phyloP scores from a whole-genome alignment of 92 coral and sea anemone genomes.

The Zoanthus gigantus region DNA sequence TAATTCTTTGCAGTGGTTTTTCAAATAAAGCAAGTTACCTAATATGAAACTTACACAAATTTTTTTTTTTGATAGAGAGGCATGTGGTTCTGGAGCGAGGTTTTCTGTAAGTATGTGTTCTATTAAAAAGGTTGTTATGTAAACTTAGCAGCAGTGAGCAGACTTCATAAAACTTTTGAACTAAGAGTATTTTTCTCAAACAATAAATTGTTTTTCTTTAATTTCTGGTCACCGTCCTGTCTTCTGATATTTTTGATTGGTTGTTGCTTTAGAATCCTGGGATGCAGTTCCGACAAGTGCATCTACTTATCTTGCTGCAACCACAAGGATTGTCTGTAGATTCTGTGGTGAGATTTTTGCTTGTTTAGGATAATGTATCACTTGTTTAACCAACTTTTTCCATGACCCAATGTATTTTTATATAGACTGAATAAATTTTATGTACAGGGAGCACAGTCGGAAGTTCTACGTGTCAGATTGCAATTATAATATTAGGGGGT shows the following conservation, averaged over 20 bases:
- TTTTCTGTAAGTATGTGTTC: constrained; percentile 50
- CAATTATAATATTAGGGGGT: constrained; percentile 5
- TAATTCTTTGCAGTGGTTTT: constrained; percentile 41
- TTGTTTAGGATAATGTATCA: constrained; percentile 35
- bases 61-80: constrained; percentile 43
- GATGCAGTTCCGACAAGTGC: constrained; percentile 55
- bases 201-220: too few species aligned
- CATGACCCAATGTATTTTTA: too few species aligned
- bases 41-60: constrained; percentile 34
- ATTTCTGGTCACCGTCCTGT: constrained; percentile 30
- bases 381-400: constrained; percentile 23
- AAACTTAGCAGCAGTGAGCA: not conserved
- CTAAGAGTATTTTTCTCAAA: too few species aligned
- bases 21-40: constrained; percentile 44
- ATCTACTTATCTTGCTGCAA: constrained; percentile 49
- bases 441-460: constrained; percentile 47
- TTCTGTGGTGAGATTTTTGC: not conserved
- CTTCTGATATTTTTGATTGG: constrained; percentile 39
- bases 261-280: constrained; percentile 56
- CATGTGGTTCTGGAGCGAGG: constrained; percentile 53
- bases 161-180: not conserved
- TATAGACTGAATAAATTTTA: not conserved
- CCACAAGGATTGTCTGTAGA: constrained; percentile 50
- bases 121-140: constrained; percentile 24
- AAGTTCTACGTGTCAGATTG: constrained; percentile 50